Evolutionary conservation across 2,113 vertebrate species (phyloP).

Genomic region (Gnathonemus longibarbis): DNA sequence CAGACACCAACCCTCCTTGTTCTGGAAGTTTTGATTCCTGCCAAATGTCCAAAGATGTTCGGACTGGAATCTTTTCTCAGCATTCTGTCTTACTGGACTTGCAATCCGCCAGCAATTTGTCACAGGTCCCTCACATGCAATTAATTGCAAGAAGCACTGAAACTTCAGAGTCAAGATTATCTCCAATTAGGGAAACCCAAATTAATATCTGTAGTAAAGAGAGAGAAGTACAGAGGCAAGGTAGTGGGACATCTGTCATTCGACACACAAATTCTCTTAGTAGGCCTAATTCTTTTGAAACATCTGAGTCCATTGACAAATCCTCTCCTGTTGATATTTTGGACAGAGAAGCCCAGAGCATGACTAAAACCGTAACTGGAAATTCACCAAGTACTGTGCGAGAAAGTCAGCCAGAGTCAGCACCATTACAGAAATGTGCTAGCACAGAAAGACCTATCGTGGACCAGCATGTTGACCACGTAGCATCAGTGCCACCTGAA

Average conservation of each 20-base stretch:
- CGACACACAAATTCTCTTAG: constrained; percentile 95
- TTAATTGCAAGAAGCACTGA: constrained; percentile 63
- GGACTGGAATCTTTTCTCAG: constrained; percentile 52
- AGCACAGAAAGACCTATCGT: constrained; percentile 46
- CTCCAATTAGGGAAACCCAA: constrained; percentile 66
- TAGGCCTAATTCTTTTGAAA: constrained; percentile 84
- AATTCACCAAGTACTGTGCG: constrained; percentile 39
- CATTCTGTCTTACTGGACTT: constrained; percentile 47
- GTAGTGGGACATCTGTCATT: constrained; percentile 91
- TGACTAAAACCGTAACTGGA: constrained; percentile 51
- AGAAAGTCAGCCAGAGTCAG: constrained; percentile 49
- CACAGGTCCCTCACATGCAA: constrained; percentile 70
- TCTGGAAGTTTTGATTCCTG: constrained; percentile 63
- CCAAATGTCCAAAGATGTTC: constrained; percentile 49
- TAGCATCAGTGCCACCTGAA: constrained; percentile 45
- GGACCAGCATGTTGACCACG: constrained; percentile 51
- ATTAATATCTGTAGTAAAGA: constrained; percentile 56
- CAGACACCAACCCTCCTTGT: constrained; percentile 59
- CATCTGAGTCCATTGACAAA: constrained; percentile 72
- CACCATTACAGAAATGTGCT: constrained; percentile 45
- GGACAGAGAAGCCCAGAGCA: constrained; percentile 59
- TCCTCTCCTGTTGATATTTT: constrained; percentile 63
- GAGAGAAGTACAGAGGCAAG: constrained; percentile 78
- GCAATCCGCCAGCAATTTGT: constrained; percentile 52
- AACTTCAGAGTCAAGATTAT: constrained; percentile 58